Conservation (phyloP, 1,140 invertebrate species). For the Acromyrmex heyeri region DNA sequence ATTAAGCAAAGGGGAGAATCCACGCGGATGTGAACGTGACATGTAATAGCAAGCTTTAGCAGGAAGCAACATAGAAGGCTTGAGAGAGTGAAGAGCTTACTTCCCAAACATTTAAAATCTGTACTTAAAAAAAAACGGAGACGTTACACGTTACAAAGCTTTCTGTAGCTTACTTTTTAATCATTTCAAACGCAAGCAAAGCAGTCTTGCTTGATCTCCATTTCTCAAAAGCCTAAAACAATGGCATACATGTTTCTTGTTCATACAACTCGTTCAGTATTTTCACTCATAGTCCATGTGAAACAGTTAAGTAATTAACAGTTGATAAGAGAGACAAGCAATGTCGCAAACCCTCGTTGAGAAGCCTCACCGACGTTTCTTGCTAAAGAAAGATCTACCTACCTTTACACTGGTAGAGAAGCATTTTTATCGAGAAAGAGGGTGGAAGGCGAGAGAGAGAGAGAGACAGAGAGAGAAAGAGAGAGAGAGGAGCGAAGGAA, state of each 20-base stretch:
- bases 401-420: neutral
- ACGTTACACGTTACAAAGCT: constrained; percentile 26
- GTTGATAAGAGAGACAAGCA: constrained; percentile 18
- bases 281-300: neutral
- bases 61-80: neutral
- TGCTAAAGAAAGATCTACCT: constrained; percentile 4
- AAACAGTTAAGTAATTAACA: constrained; percentile 24
- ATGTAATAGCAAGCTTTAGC: constrained; percentile 14
- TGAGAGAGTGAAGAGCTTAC: neutral
- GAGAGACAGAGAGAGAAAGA: neutral
- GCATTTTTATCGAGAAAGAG: constrained; percentile 17
- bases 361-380: neutral
- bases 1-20: neutral
- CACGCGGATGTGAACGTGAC: constrained; percentile 7
- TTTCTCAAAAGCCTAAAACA: neutral
- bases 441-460: neutral
- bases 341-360: neutral
- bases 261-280: neutral
- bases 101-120: constrained; percentile 18
- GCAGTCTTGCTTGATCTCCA: neutral
- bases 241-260: neutral
- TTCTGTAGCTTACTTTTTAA: neutral
- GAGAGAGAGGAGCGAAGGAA: constrained; percentile 7
- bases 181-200: constrained; percentile 14
- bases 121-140: constrained; percentile 3